Conservation (phyloP, 2,113 vertebrate genomes). For the Eretmochelys imbricata region DNA sequence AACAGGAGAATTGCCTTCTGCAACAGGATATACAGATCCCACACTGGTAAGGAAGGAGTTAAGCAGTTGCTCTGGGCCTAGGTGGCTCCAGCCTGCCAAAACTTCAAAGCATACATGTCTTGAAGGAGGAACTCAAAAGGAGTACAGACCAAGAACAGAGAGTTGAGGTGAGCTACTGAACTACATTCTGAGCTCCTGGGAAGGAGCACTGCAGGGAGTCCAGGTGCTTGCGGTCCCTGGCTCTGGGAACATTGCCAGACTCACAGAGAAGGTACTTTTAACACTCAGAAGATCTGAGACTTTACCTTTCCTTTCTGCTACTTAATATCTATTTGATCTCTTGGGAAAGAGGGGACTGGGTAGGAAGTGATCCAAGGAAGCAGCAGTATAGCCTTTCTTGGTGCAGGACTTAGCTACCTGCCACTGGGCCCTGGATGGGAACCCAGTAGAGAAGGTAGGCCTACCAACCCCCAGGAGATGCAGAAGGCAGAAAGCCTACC, state of each 20-base stretch:
- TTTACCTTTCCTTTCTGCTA: background rate
- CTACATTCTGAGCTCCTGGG: background rate
- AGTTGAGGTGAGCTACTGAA: background rate
- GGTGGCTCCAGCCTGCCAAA: background rate
- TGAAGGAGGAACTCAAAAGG: background rate
- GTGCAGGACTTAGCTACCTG: background rate
- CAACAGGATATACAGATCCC: background rate
- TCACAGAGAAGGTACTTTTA: background rate
- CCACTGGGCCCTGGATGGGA: background rate
- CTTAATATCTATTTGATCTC: background rate
- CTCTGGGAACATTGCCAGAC: background rate
- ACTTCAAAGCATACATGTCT: background rate
- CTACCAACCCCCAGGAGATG: background rate
- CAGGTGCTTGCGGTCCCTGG: background rate
- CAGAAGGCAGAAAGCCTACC: background rate
- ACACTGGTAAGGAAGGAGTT: background rate
- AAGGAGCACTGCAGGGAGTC: background rate
- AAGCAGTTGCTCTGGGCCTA: background rate
- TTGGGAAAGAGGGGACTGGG: background rate
- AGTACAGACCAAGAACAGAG: background rate
- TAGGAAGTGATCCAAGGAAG: background rate
- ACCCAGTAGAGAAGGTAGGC: background rate
- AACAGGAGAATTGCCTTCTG: background rate
- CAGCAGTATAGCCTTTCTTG: background rate
- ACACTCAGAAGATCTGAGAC: background rate